Evolutionary conservation across 37 sponge, comb jelly and placozoan genomes (phyloP).

Genomic region (Hexactinellida sp.): DNA sequence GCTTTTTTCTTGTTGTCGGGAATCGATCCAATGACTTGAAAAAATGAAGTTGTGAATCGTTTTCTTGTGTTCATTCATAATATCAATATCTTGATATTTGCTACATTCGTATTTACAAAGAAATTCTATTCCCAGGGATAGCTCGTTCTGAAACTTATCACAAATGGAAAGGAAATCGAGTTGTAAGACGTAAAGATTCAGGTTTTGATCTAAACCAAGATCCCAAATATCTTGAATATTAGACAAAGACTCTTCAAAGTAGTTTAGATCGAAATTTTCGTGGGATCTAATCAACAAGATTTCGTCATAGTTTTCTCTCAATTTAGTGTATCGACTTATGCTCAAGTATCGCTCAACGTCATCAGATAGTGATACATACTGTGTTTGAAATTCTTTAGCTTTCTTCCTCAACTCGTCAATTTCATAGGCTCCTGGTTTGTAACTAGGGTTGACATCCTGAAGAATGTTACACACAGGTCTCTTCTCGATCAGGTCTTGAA

Average conservation of each 20-base stretch:
- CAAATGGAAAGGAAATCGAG: not conserved
- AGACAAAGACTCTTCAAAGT: not conserved
- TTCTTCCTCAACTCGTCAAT: not conserved
- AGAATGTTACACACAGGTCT: not conserved
- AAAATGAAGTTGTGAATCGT: not conserved
- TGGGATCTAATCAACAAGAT: not conserved
- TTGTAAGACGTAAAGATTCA: not conserved
- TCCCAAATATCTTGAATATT: not conserved
- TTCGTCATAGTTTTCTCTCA: not conserved
- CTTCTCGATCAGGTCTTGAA: not conserved
- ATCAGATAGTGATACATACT: not conserved
- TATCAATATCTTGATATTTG: not conserved
- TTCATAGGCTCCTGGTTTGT: not conserved
- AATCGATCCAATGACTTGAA: constrained; percentile 3
- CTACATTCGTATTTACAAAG: not conserved
- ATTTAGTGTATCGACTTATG: not conserved
- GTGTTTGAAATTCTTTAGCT: not conserved
- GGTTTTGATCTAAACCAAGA: not conserved
- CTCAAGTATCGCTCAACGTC: not conserved
- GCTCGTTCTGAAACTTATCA: not conserved
- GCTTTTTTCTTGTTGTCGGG: not conserved
- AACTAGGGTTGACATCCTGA: not conserved
- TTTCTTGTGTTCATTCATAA: not conserved
- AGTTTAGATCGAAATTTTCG: not conserved
- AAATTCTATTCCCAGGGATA: not conserved